Base-by-base conservation (phyloP, 2,888 invertebrate genomes). In the Drosophila crucigera region DNA sequence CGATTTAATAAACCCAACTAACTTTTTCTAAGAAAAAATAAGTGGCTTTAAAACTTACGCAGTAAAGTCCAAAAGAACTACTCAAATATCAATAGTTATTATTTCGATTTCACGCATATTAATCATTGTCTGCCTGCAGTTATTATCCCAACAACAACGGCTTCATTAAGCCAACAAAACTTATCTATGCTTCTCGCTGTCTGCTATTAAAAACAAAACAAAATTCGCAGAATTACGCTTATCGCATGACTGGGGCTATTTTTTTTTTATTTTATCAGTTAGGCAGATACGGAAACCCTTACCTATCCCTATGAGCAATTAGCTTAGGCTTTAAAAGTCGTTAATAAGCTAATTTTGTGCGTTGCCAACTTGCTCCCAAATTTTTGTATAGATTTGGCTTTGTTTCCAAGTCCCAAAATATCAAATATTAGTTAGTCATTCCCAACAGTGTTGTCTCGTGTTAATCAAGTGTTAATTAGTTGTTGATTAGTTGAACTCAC, bases 391-490 rank as follows among this genome's bases (percentile, higher is more conserved):
- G 16, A 31, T 16, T 43, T 25, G n/a, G 6, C 60, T 31, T 60
- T 66, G 56, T 65, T 65, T 50, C 50, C 59, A 50, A 22, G 28
- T n/a, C 14, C 4, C 14, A 22, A 49, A 47, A 31, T 0, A 6
- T 14, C 19, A 47, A 47, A 47, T 16, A 47, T 25, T 16, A 9
- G 4, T 56, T 41, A 37, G 68, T 54, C 54, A 47, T 58, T 14
- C 53, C 49, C 64, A 67, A 61, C 59, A 65, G 59, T 69, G 37
- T 39, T 39, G 56, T 30, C n/a, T 39, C 79, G 68, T 65, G 71
- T 64, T 81, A 78, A 82, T 82, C 65, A 84, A 73, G 87, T 83
- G 86, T 78, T 84, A 87, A 87, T 85, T 76, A 70, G 35, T 37
- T 39, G 31, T 53, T 76, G 88, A 84, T 82, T 72, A 82, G 54